These are phyloP conservation scores for Lissonota sp. DNA, from an alignment of 2,888 invertebrate genomes.

Conservation along the genomic window DNA sequence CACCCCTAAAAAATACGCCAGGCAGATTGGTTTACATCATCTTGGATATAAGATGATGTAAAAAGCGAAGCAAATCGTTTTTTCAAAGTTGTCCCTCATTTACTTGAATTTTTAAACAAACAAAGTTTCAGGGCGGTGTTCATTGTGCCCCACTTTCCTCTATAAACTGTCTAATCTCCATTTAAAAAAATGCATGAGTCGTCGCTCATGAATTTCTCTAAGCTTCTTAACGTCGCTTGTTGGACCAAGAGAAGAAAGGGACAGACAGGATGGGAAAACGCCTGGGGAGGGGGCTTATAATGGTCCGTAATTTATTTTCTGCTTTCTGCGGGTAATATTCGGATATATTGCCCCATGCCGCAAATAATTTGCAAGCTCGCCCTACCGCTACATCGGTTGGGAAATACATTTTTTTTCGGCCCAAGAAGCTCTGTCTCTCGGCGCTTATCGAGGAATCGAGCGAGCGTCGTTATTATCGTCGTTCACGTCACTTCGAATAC, in stretches of 20 bases:
- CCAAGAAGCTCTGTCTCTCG: neutral
- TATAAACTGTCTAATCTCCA: slow-evolving; percentile 72
- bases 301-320: slow-evolving; percentile 54
- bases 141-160: neutral
- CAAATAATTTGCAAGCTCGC: slow-evolving; percentile 30
- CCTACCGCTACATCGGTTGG: neutral
- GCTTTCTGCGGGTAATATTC: slow-evolving; percentile 25
- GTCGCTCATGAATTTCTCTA: slow-evolving; percentile 69
- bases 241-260: slow-evolving; percentile 10
- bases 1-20: no score
- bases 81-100: no score
- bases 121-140: no score
- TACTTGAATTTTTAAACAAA: no score
- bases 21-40: no score
- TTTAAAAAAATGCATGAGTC: slow-evolving; percentile 61
- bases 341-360: slow-evolving; percentile 1
- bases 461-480: slow-evolving; percentile 8
- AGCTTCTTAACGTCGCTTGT: slow-evolving; percentile 70
- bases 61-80: no score
- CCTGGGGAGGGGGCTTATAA: slow-evolving; percentile 28
- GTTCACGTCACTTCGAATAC: neutral
- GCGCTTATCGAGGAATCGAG: slow-evolving; percentile 22
- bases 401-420: slow-evolving; percentile 1
- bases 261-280: slow-evolving; percentile 25
- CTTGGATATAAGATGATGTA: no score